A percentile compares a stretch with the other conserved stretches of the same genome.
phyloP scores from a whole-genome alignment of 1,140 invertebrate genomes.

The Palaemon carinicauda region DNA sequence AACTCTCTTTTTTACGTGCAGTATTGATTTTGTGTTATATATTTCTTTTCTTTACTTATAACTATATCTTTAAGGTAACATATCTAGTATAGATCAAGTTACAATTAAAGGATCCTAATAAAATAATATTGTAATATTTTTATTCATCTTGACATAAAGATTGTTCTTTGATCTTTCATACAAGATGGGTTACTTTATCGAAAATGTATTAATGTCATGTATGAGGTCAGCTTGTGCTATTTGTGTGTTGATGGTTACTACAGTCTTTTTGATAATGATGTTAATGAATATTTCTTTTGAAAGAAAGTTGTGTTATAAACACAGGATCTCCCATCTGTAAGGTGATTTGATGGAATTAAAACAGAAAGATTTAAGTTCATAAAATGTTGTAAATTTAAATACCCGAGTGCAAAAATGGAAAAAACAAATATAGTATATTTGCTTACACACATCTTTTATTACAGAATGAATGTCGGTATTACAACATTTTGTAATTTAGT shows the following conservation, averaged over 20 bases:
- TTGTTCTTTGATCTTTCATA: too few species aligned
- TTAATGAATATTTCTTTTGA: not conserved
- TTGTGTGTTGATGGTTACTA: not conserved
- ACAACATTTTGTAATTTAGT: not conserved
- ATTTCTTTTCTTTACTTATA: too few species aligned
- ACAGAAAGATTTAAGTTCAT: not conserved
- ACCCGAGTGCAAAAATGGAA: conserved; percentile 37
- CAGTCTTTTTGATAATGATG: conserved; percentile 18
- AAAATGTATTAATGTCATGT: not conserved
- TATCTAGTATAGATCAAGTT: too few species aligned
- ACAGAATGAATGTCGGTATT: conserved; percentile 10
- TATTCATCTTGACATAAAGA: too few species aligned
- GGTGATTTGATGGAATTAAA: conserved; percentile 9
- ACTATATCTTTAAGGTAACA: too few species aligned
- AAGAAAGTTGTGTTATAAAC: not conserved
- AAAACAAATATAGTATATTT: conserved; percentile 53
- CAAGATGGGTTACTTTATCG: too few species aligned
- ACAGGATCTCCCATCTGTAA: too few species aligned
- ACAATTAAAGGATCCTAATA: too few species aligned
- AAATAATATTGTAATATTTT: too few species aligned
- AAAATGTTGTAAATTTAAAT: conserved; percentile 37
- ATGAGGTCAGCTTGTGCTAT: conserved; percentile 2
- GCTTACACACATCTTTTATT: conserved; percentile 50
- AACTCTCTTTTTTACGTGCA: too few species aligned
- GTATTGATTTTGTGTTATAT: too few species aligned